Evolutionary conservation across 1,140 invertebrate species (phyloP).

Genomic region (Cotesia glomerata): DNA sequence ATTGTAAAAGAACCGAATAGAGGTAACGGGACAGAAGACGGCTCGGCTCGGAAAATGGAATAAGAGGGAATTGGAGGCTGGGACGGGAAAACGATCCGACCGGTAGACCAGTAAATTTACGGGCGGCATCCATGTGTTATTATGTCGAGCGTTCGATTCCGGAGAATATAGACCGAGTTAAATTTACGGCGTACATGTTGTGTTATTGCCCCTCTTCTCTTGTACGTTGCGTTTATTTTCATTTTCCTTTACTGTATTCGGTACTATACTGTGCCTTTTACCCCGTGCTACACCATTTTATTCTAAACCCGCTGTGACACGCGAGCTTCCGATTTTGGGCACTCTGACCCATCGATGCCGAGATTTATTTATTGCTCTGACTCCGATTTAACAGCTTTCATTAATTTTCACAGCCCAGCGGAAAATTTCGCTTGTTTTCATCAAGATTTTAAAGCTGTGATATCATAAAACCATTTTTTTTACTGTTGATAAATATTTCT

Average conservation of each 20-base stretch:
- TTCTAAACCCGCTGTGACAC: no score
- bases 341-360: no score
- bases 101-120: conserved; percentile 44
- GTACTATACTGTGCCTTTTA: conserved; percentile 30
- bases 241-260: conserved; percentile 28
- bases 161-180: conserved; percentile 42
- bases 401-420: no score
- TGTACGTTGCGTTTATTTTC: conserved; percentile 29
- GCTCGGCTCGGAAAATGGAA: neutral
- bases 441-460: no score
- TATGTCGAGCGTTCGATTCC: conserved; percentile 49
- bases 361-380: no score
- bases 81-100: conserved; percentile 31
- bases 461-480: no score
- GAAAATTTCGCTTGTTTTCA: no score
- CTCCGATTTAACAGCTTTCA: no score
- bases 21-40: neutral
- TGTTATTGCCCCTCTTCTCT: conserved; percentile 39
- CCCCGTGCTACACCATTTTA: neutral
- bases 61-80: conserved; percentile 40
- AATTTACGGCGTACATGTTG: conserved; percentile 46
- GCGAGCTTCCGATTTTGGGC: no score
- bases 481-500: no score
- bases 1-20: neutral
- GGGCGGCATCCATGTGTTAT: conserved; percentile 50